Evolutionary conservation across 2,888 invertebrate species (phyloP).

Genomic region (Elegia similella): DNA sequence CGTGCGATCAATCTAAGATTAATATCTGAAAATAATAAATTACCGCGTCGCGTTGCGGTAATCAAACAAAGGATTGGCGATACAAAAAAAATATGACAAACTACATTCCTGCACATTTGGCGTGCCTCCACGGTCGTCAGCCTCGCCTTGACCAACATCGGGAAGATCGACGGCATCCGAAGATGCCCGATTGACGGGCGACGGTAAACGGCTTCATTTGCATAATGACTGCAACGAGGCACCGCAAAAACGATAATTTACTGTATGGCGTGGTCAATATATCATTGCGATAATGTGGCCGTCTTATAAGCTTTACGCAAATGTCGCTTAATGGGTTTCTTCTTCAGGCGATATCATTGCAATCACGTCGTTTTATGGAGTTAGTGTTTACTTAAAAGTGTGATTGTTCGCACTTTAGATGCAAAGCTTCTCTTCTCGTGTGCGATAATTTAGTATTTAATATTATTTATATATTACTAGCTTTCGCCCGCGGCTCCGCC

Average conservation of each 20-base stretch:
- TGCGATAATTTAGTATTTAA: too few relatives aligned
- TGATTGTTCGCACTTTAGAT: too few relatives aligned
- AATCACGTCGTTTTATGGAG: background rate
- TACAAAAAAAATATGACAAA: constrained; percentile 59
- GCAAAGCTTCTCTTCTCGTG: too few relatives aligned
- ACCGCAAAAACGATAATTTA: constrained; percentile 9
- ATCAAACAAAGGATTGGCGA: background rate
- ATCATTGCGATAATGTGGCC: constrained; percentile 5
- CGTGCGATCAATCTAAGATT: background rate
- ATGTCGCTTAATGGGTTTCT: background rate
- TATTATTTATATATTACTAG: too few relatives aligned
- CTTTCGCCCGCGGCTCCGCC: too few relatives aligned
- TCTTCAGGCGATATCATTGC: background rate
- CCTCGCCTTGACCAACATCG: constrained; percentile 77
- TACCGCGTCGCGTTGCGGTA: background rate
- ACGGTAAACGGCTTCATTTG: constrained; percentile 44
- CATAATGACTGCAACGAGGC: constrained; percentile 29
- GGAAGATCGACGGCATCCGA: constrained; percentile 55
- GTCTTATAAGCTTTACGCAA: background rate
- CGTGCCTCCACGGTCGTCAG: constrained; percentile 70
- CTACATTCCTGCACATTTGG: constrained; percentile 57
- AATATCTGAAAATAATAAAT: background rate
- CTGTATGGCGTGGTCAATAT: constrained; percentile 16
- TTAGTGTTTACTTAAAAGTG: background rate
- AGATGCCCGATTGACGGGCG: constrained; percentile 55